Evolutionary conservation across 2,113 vertebrate genomes (phyloP), one percentile per base, ranked within the genome.

Genomic region (Polypterus senegalus): DNA sequence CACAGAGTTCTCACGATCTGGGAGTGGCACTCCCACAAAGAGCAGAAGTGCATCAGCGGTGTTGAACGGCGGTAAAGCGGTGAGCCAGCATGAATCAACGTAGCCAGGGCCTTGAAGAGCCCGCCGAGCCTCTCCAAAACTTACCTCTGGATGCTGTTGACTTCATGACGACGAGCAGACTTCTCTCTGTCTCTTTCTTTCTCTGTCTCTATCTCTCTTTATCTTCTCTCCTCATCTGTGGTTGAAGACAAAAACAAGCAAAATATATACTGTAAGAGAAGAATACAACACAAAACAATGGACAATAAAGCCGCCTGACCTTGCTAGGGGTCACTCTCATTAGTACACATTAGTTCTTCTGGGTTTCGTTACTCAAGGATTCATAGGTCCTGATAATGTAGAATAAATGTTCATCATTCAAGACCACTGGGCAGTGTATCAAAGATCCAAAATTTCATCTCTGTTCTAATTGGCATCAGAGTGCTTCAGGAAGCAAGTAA

Each of bases 21-120:
- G 94, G 76, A 97, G 93, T n/a, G 95, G 93, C 70, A 98, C 94
- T 46, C 94, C 96, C 61, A 99, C 96, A 71, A 98, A 98, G 84
- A 97, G 94, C 85, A 90, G 94, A 83, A 98, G 94, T 43, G 92
- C 94, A 73, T 99, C 96, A 3, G 94, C 94, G 43, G 85, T 97
- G 72, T 84, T 99, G 79, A 97, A 97, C 0, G 95, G 94, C 73
- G 94, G 94, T 72, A 99, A 97, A 91, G 89, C 92, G 68, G 92
- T 97, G 85, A 98, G 93, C 82, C 94, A 98, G 74, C 84, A 96
- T 0, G 96, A 98, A 81, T 97, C 95, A 43, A 98, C 96, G 92
- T 99, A 99, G 92, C 93, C 87, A 83, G 83, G 73, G 72, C 67
- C 7, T 53, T 63, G 79, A 78, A 74, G 67, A 76, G 80, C 81